Base-by-base conservation (phyloP, 2,797 vertebrate genomes). In the Xyrichtys novacula region DNA sequence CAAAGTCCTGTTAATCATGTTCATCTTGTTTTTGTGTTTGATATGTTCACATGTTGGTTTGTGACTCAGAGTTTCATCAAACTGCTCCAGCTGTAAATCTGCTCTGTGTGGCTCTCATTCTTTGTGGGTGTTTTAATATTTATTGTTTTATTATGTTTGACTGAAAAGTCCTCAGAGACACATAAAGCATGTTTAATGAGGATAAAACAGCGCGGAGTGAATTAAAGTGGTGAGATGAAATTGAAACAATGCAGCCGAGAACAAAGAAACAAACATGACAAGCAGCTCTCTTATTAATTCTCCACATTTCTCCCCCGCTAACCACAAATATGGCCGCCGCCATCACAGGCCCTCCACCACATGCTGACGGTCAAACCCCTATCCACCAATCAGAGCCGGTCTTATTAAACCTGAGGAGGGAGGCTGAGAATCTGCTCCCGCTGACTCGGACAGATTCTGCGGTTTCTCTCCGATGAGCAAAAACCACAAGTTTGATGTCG, bases 311-410 rank as follows among this genome's bases (percentile, higher is more conserved):
- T 68, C 53, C 65, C 74, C 67, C 75, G 61, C 48, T 76, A 61
- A 74, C 81, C 83, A 78, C 81, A 84, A 46, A 53, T 69, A 82
- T 84, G 54, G 71, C 48, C 1, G 46, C 60, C 49, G 14, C 10
- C 8, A 17, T 28, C 25, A 1, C 26, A 3, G 28, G n/a, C 49
- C 14, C 49, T 49, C 59, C 32, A 40, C 19, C 43, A 23, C 39
- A 19, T n/a, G 26, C 67, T 3, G 20, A 19, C 39, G 44, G n/a
- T n/a, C 3, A 0, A n/a, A 7, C 36, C 53, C 23, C 53, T 26
- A 8, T 62, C 31, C 26, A 6, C 47, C 64, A 62, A 62, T 55
- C 50, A 11, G 9, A 14, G 6, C 4, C 0, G 14, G 7, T 5
- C 56, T 12, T 5, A 15, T 20, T 57, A 10, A 39, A 53, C 43